phyloP scores from a whole-genome alignment of 2,113 vertebrate genomes.

The Sylvietta virens region DNA sequence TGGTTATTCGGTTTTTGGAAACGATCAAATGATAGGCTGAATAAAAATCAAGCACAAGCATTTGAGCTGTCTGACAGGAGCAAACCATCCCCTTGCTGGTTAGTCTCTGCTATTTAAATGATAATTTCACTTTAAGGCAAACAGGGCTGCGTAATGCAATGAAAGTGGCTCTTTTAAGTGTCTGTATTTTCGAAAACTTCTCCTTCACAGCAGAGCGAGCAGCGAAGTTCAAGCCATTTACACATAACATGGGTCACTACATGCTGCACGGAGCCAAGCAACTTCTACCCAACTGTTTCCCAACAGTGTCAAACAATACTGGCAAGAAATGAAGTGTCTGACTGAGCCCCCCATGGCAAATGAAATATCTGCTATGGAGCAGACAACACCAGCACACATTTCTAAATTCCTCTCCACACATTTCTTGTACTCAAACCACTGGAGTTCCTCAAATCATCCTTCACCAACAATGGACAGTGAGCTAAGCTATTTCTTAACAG shows the following conservation, averaged over 20 bases:
- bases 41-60: neutral
- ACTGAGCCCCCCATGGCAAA: neutral
- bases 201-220: conserved; percentile 24
- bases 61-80: neutral
- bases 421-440: neutral
- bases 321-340: neutral
- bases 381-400: neutral
- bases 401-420: neutral
- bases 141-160: conserved; percentile 4
- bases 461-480: neutral
- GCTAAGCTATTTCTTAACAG: neutral
- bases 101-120: conserved; percentile 44
- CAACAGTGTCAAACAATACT: neutral
- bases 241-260: conserved; percentile 9
- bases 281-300: neutral
- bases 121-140: conserved; percentile 39
- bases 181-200: conserved; percentile 2
- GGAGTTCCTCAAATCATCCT: neutral
- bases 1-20: neutral
- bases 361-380: neutral
- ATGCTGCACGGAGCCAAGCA: neutral
- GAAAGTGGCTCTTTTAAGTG: neutral
- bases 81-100: neutral
- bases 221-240: neutral
- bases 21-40: neutral